Evolutionary conservation across 30 jellyfish, hydroid and myxozoan genomes (phyloP), one percentile per base, ranked within the genome.

Genomic region (Nemopilema nomurai): DNA sequence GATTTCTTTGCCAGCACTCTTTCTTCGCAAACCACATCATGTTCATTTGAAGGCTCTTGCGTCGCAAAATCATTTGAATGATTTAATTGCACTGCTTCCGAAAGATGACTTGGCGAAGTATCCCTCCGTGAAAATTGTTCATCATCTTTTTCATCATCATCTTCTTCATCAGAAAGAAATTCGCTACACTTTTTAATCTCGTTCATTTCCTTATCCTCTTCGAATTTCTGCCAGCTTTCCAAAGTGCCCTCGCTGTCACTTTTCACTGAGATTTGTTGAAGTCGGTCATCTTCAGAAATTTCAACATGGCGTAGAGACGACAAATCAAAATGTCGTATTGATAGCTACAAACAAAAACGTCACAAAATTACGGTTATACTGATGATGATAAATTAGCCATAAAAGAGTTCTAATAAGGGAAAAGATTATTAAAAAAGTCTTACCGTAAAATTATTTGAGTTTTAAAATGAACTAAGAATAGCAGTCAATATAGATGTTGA

Each of bases 241-340:
- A 64, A 71, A 21, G 6, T 23, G 1, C 19, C 24, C 24, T 16
- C 23, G 28, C 51, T 26, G 8, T 24, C 64, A 71, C 8, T 26
- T 71, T 31, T 27, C 17, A 8, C 57, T 41, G n/a, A n/a, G n/a
- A n/a, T n/a, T n/a, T 17, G 33, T 29, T 18, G 28, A 23, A 29
- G 18, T 23, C 53, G 3, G n/a, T n/a, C n/a, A n/a, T n/a, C n/a
- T n/a, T n/a, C n/a, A n/a, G 6, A 16, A 0, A 24, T 29, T 16
- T 79, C 81, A 53, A 79, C 74, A 20, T 79, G 89, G 21, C 63
- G 81, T 22, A 79, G 66, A 25, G 89, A 79, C 21, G 74, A 67
- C 28, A 51, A 16, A 67, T 79, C 79, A 49, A 79, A 79, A 50
- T 79, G 89, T 24, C 65, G 32, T 24, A 79, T 79, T 50, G 89